A percentile compares a stretch with the other conserved stretches of the same genome.
These are phyloP conservation scores for Stenolophus ochropezus DNA, from an alignment of 2,888 invertebrate species.

Conservation along the genomic window DNA sequence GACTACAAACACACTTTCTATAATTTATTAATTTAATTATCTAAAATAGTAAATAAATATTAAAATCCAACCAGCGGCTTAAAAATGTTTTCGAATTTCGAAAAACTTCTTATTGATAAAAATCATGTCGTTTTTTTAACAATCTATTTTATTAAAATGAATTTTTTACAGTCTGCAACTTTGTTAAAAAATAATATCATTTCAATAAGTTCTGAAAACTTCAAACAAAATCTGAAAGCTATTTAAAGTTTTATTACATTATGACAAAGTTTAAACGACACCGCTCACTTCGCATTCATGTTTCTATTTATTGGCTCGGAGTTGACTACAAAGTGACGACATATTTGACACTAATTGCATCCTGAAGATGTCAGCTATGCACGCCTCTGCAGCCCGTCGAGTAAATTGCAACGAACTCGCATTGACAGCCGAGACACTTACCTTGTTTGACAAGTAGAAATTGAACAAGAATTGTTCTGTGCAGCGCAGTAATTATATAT, in stretches of 20 bases:
- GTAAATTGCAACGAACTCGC: background rate
- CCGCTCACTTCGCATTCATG: background rate
- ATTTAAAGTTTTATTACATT: background rate
- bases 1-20: too few relatives aligned
- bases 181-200: too few relatives aligned
- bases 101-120: too few relatives aligned
- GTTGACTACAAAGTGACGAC: background rate
- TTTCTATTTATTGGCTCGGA: background rate
- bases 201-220: too few relatives aligned
- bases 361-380: background rate
- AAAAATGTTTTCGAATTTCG: too few relatives aligned
- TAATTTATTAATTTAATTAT: too few relatives aligned
- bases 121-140: too few relatives aligned
- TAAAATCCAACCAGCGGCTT: too few relatives aligned
- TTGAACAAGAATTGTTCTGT: background rate
- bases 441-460: background rate
- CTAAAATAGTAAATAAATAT: too few relatives aligned
- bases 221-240: background rate
- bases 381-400: background rate
- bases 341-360: conserved; percentile 15
- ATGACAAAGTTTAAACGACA: background rate
- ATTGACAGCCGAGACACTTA: background rate
- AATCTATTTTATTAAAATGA: too few relatives aligned
- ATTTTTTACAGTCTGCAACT: too few relatives aligned
- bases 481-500: background rate